Evolutionary conservation across 2,797 vertebrate genomes (phyloP).

Genomic region (Petrocephalus sullivani): DNA sequence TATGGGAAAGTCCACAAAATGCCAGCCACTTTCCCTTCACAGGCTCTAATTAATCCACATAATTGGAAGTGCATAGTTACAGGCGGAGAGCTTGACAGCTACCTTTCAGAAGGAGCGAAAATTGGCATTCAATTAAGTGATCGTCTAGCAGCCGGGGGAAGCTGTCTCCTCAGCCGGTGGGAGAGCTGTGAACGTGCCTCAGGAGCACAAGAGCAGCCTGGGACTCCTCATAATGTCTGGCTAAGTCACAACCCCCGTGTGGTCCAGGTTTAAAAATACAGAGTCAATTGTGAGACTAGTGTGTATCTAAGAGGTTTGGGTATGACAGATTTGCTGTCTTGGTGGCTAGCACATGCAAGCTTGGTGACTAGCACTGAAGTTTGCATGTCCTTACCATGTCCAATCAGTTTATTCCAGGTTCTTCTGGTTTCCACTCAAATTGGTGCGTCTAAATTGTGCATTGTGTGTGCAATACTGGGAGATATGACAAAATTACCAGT

Average conservation of each 20-base stretch:
- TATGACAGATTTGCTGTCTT: background rate
- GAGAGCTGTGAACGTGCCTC: background rate
- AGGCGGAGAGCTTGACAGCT: background rate
- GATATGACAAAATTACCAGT: background rate
- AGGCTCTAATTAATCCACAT: background rate
- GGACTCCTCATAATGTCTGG: background rate
- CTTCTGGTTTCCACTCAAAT: background rate
- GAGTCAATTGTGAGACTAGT: background rate
- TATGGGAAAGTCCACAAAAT: background rate
- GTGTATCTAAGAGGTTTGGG: background rate
- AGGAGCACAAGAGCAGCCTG: background rate
- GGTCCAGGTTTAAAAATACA: background rate
- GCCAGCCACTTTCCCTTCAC: background rate
- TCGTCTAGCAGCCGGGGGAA: too few relatives aligned
- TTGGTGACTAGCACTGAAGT: background rate
- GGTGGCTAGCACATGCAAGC: background rate
- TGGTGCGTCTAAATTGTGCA: background rate
- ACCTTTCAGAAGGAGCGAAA: background rate
- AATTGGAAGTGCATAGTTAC: background rate
- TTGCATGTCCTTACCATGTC: background rate
- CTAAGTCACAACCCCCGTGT: background rate
- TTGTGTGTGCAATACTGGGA: background rate
- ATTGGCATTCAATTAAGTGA: background rate
- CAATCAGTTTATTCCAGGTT: background rate
- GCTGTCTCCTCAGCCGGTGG: background rate